Percentiles rank a stretch among this genome's conserved stretches.
Conservation (phyloP, 2,797 vertebrate species). For the Erethizon dorsatum region DNA sequence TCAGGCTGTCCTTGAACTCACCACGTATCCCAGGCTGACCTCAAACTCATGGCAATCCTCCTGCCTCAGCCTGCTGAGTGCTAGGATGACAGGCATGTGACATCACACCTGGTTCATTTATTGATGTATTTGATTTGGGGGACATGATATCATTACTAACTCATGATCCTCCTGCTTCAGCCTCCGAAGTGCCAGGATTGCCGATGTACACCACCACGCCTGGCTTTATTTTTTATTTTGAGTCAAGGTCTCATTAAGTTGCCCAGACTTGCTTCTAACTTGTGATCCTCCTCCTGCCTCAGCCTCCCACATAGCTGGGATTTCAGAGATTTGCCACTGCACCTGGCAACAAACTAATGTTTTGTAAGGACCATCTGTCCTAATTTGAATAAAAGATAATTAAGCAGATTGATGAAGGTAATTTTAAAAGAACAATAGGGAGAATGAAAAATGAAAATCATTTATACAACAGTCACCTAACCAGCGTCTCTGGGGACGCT, state of each 20-base stretch:
- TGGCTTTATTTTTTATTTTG: neutral
- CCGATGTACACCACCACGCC: neutral
- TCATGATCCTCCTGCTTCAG: neutral
- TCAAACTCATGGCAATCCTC: neutral
- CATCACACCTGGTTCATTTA: neutral
- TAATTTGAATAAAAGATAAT: neutral
- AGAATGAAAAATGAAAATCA: conserved; percentile 11
- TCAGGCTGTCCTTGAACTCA: neutral
- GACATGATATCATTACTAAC: neutral
- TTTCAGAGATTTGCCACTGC: neutral
- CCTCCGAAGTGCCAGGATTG: neutral
- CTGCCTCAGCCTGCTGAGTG: neutral
- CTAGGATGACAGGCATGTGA: neutral
- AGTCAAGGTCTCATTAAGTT: neutral
- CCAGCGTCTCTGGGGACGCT: neutral
- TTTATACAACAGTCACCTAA: neutral
- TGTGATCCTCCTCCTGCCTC: neutral
- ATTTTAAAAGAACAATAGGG: neutral
- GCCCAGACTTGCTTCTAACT: neutral
- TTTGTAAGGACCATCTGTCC: neutral
- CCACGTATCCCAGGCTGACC: neutral
- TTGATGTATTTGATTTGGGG: neutral
- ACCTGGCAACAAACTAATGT: neutral
- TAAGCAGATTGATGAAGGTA: neutral
- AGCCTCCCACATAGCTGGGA: neutral